Base-by-base conservation (phyloP, 2,113 vertebrate genomes). In the Poeciliopsis retropinna region DNA sequence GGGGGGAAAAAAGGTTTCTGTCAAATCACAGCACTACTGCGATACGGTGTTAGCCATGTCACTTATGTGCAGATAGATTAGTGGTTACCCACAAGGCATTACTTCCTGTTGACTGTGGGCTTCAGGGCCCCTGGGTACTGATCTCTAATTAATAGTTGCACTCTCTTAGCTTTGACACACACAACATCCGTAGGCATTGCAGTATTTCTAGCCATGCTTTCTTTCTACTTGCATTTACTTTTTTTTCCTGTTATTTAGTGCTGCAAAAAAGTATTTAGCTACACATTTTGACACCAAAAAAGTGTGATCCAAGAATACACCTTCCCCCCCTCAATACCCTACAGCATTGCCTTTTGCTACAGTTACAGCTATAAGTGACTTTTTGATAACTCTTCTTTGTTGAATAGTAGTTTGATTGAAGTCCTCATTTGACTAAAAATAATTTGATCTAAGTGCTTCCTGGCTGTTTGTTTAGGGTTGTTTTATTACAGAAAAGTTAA, bases 71-170 rank as follows among this genome's bases (percentile, higher is more conserved):
- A 57, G 25, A 67, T 79, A 82, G 67, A 81, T 77, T 83, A 85
- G 39, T 70, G 67, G 44, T 85, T 70, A 81, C 80, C 73, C 72
- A 82, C 27, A 72, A 86, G 67, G 85, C 84, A 86, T 88, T 79
- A 82, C 70, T 78, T 91, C 81, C 83, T 82, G 74, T 73, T 80
- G 30, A 78, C 44, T 84, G 47, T 81, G 60, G 83, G 65, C 67
- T 67, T 30, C 1, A 31, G 31, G 70, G 44, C 70, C 73, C 70
- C 60, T 67, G 76, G 69, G 57, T 74, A 60, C 73, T 61, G 73
- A 83, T 88, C 66, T 83, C 72, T 88, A 89, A 91, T 84, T 90
- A 76, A 84, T 76, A 81, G 65, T 63, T 70, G 37, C 73, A 27
- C 3, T 57, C 78, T 83, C 47, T 78, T 66, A 87, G 88, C 73